Percentiles rank a stretch among this genome's conserved stretches.
These are phyloP conservation scores for Thamnaconus septentrionalis DNA, from an alignment of 2,113 vertebrate species.

Conservation along the genomic window DNA sequence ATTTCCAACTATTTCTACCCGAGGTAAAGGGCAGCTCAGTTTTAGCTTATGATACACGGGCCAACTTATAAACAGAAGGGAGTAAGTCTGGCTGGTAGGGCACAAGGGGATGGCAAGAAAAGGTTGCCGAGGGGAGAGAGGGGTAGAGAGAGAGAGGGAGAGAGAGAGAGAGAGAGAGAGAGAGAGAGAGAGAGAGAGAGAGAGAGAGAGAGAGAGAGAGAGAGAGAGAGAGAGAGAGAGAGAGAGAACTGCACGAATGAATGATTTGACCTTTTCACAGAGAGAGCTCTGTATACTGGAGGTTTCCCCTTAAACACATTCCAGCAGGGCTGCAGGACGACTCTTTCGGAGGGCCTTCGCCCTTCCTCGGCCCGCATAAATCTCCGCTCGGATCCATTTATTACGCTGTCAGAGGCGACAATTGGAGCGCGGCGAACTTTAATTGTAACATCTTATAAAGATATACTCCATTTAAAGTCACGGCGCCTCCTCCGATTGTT, in stretches of 20 bases:
- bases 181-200: neutral
- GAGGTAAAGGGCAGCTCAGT: constrained; percentile 71
- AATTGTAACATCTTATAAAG: too few species aligned
- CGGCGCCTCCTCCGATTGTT: too few species aligned
- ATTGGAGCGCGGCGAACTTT: neutral
- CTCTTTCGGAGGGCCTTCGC: constrained; percentile 42
- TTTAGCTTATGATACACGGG: constrained; percentile 67
- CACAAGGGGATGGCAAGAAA: constrained; percentile 66
- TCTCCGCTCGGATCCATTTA: constrained; percentile 26
- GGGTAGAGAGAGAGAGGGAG: too few species aligned
- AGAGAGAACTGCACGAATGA: constrained; percentile 70
- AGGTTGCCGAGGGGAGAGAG: constrained; percentile 61
- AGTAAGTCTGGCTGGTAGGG: constrained; percentile 61
- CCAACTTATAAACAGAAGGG: constrained; percentile 73
- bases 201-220: constrained; percentile 44
- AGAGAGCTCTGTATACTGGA: constrained; percentile 71
- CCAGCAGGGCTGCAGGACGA: constrained; percentile 43
- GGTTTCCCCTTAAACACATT: constrained; percentile 69
- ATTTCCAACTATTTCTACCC: constrained; percentile 72
- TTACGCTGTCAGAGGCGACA: constrained; percentile 18
- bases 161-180: too few species aligned
- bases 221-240: neutral
- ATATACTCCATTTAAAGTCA: too few species aligned
- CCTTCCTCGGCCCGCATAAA: constrained; percentile 38
- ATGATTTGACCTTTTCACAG: constrained; percentile 78